Evolutionary conservation across 2,113 vertebrate genomes (phyloP).

Genomic region (Scartelaos histophorus): DNA sequence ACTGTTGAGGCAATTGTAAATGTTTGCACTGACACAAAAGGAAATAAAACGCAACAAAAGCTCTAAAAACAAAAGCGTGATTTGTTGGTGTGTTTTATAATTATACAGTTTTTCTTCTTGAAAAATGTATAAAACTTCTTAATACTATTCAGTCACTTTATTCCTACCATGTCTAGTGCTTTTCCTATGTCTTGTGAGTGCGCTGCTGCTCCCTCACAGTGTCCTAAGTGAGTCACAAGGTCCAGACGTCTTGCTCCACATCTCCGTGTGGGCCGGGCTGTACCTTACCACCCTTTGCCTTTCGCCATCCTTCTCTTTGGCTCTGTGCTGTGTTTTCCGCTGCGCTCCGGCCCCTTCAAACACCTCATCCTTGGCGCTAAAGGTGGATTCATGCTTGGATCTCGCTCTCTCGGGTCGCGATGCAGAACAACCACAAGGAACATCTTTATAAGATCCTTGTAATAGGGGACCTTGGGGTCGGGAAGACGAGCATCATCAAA

Average conservation of each 20-base stretch:
- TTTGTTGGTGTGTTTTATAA: not conserved
- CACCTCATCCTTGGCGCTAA: constrained; percentile 13
- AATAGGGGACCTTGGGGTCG: constrained; percentile 85
- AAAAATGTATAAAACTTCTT: too few relatives aligned
- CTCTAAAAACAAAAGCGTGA: not conserved
- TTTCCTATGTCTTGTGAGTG: not conserved
- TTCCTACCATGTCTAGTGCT: too few relatives aligned
- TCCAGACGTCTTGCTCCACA: constrained; percentile 35
- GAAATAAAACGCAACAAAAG: constrained; percentile 20
- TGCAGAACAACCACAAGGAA: constrained; percentile 89
- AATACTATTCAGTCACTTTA: too few relatives aligned
- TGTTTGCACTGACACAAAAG: constrained; percentile 10
- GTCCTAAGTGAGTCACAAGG: constrained; percentile 66
- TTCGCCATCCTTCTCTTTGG: not conserved
- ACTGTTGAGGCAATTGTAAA: not conserved
- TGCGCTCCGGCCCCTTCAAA: constrained; percentile 10
- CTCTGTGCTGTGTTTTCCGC: constrained; percentile 4
- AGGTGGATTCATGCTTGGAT: constrained; percentile 66
- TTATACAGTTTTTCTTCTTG: too few relatives aligned
- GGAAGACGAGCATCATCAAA: constrained; percentile 85
- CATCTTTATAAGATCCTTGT: constrained; percentile 96
- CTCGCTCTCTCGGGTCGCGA: constrained; percentile 73
- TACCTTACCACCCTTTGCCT: constrained; percentile 27
- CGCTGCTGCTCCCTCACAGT: constrained; percentile 7
- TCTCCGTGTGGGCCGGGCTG: constrained; percentile 34